Base-by-base conservation (phyloP, 2,797 vertebrate genomes). In the Micrastur ruficollis region DNA sequence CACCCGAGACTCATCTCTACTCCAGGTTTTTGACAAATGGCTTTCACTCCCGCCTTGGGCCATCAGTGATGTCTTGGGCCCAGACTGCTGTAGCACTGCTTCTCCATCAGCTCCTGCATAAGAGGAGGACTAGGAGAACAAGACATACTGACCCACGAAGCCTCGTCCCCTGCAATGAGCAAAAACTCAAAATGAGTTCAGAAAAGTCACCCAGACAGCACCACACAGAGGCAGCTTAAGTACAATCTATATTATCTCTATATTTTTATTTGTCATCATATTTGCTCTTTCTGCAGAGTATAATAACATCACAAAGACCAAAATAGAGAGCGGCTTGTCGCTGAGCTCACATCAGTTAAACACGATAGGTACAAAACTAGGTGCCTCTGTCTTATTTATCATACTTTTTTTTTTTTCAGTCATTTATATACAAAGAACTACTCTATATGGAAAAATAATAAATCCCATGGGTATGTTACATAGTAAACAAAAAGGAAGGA, bases 291-390 rank as follows among this genome's bases (percentile, higher is more conserved):
- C 97, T 97, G 97, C 95, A 29, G 97, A 98, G 92, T 97, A 96
- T 97, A 98, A 96, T 97, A 98, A 98, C 92, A 55, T 98, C 97
- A 98, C 98, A 98, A 97, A 98, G 98, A 98, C 96, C 98, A 98
- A 98, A 98, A 98, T 97, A 98, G 98, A 98, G 97, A 97, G 98
- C 61, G 89, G 97, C 98, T 98, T 98, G 95, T 98, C 97, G 97
- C 97, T 98, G 98, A 97, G 95, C 95, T 97, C 96, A 96, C 97
- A 97, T 98, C 98, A 98, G 97, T 97, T 97, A 97, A 97, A 97
- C 94, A 97, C 94, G 1, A 97, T 98, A 98, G 98, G 97, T 98
- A 98, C 97, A 98, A 98, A 99, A 99, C 98, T 98, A 98, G 98
- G 98, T 98, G 98, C 96, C 98, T 98, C 97, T 98, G 97, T 97